Evolutionary conservation across 2,888 invertebrate species (phyloP).

Genomic region (Ennomos quercinarius): DNA sequence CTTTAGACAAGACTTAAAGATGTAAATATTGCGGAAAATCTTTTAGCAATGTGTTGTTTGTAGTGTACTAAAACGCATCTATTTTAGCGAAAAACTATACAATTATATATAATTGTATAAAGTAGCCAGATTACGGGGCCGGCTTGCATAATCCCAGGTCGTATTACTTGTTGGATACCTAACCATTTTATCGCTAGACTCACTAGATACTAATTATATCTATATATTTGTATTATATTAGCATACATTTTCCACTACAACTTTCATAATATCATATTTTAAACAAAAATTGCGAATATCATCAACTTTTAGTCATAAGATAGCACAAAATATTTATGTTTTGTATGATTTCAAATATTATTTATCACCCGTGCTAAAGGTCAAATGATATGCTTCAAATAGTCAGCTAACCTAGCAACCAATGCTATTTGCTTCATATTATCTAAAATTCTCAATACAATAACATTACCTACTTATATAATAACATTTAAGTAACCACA

Average conservation of each 20-base stretch:
- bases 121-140: conserved; percentile 21
- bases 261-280: not conserved
- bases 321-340: conserved; percentile 12
- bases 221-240: conserved; percentile 10
- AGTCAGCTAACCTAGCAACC: conserved; percentile 21
- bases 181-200: conserved; percentile 12
- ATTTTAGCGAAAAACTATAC: too few species aligned
- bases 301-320: conserved; percentile 1
- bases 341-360: conserved; percentile 9
- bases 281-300: not conserved
- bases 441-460: conserved; percentile 5
- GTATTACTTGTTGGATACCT: conserved; percentile 19
- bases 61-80: too few species aligned
- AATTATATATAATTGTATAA: not conserved
- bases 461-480: conserved; percentile 1
- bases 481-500: conserved; percentile 1
- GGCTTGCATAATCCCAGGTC: conserved; percentile 22
- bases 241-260: not conserved
- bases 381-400: conserved; percentile 17
- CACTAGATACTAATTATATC: conserved; percentile 1
- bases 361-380: conserved; percentile 18
- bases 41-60: too few species aligned
- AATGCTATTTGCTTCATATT: conserved; percentile 14
- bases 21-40: too few species aligned
- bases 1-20: too few species aligned